Base-by-base conservation (phyloP, 1,140 invertebrate species). In the Nasonia longicornis region DNA sequence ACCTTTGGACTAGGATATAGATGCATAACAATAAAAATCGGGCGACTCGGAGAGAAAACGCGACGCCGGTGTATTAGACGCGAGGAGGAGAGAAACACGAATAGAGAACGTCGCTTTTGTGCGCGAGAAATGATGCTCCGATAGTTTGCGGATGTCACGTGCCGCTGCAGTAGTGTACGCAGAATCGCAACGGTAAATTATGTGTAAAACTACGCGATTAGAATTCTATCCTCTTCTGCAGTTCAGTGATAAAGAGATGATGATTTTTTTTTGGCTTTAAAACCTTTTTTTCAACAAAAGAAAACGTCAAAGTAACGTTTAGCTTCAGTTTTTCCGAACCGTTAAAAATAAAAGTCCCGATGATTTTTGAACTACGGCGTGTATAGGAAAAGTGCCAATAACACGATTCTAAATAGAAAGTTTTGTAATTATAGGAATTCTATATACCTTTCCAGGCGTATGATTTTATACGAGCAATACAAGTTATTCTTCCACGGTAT, bases 71-170 rank as follows among this genome's bases (percentile, higher is more conserved):
- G 3, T 70, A 35, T 70, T 70, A 12, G 29, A 12, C n/a, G 8
- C 26, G 26, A 26, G 26, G 12, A 2, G 16, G 63, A 64, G 22
- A 22, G 63, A n/a, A 11, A 16, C 63, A 16, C 45, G 63, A 64
- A 64, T 64, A 26, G 64, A 31, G 64, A 67, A 29, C 64, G 64
- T 29, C 10, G 45, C 45, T 48, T 14, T 48, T 48, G 11, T 48
- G 45, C 12, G 38, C 38, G 38, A 42, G 38, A 4, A 42, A 42
- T 42, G 38, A 42, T 42, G 38, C 38, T 42, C 52, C 26, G 66
- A 67, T 67, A 67, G n/a, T 67, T 67, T 67, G 26, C 66, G 66
- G 66, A 67, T 67, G 26, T 67, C 66, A 67, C 26, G 66, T 67
- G 66, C 26, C 22, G 26, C 16, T 29, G 64, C 64, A 1, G 22